Conservation (phyloP, 2,888 invertebrate species). For the Ectemnius lituratus region DNA sequence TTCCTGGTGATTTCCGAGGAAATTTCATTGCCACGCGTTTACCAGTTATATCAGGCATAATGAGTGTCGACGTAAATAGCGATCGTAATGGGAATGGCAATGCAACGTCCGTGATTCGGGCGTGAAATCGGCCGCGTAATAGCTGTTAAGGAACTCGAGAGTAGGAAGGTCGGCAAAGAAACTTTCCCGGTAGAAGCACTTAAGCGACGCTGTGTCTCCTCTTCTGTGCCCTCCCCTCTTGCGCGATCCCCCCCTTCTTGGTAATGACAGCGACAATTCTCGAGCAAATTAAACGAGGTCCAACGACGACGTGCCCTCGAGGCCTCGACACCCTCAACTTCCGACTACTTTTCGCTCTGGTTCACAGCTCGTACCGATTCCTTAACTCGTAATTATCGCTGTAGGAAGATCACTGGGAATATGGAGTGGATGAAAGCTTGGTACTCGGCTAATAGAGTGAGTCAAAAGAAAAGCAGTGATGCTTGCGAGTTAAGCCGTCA, state of each 20-base stretch:
- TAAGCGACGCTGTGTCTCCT: slow-evolving; percentile 14
- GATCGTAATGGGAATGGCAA: no score
- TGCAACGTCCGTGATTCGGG: no score
- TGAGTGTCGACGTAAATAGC: not conserved
- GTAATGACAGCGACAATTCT: slow-evolving; percentile 37
- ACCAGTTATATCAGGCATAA: not conserved
- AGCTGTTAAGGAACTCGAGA: slow-evolving; percentile 23
- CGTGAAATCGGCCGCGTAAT: slow-evolving; percentile 2
- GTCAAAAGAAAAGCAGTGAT: no score
- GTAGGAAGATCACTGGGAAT: no score
- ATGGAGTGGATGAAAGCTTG: no score
- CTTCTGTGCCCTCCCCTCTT: no score
- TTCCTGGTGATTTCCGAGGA: no score
- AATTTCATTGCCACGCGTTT: no score
- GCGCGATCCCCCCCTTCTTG: not conserved
- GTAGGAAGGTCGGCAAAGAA: slow-evolving; percentile 13
- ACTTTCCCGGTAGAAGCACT: slow-evolving; percentile 31
- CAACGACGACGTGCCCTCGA: not conserved
- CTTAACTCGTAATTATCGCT: slow-evolving; percentile 14
- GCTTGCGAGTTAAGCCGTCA: no score
- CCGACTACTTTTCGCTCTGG: slow-evolving; percentile 9
- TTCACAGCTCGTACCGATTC: slow-evolving; percentile 14
- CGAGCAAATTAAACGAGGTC: slow-evolving; percentile 35
- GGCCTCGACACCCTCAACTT: not conserved
- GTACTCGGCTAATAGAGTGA: no score